Conservation (phyloP, 2,888 invertebrate genomes). For the Drosophila colorata region DNA sequence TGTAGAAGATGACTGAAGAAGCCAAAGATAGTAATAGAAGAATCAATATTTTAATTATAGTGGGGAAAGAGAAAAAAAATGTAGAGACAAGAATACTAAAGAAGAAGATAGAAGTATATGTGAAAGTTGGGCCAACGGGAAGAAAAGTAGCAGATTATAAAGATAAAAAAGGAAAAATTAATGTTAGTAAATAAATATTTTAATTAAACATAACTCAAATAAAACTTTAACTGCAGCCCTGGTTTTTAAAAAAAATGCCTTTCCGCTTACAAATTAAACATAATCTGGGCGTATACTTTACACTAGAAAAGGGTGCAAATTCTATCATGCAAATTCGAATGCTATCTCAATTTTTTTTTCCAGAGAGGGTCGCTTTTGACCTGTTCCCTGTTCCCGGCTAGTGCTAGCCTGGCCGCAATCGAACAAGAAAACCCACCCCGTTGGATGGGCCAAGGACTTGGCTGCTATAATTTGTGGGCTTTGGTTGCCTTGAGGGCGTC, state of each 20-base stretch:
- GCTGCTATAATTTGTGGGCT: constrained; percentile 74
- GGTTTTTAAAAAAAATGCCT: constrained; percentile 13
- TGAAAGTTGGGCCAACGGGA: too few species aligned
- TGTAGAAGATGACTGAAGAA: not conserved
- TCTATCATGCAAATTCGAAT: constrained; percentile 46
- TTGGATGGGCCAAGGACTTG: constrained; percentile 16
- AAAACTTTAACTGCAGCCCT: constrained; percentile 18
- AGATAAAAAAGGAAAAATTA: too few species aligned
- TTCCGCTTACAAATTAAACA: constrained; percentile 33
- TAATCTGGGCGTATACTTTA: constrained; percentile 39
- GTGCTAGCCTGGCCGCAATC: constrained; percentile 34
- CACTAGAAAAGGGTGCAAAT: constrained; percentile 48
- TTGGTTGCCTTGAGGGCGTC: constrained; percentile 76
- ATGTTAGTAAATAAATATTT: not conserved
- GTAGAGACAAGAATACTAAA: too few species aligned
- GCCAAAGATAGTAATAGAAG: not conserved
- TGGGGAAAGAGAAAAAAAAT: not conserved
- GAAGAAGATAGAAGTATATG: too few species aligned
- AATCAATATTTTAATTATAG: not conserved
- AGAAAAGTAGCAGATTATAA: too few species aligned
- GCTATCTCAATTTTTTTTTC: constrained; percentile 46
- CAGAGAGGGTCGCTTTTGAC: constrained; percentile 4
- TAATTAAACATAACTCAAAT: too few species aligned
- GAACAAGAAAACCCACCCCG: constrained; percentile 48
- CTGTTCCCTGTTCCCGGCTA: constrained; percentile 2